Conservation (phyloP, 2,888 invertebrate species). For the Acronicta alni region DNA sequence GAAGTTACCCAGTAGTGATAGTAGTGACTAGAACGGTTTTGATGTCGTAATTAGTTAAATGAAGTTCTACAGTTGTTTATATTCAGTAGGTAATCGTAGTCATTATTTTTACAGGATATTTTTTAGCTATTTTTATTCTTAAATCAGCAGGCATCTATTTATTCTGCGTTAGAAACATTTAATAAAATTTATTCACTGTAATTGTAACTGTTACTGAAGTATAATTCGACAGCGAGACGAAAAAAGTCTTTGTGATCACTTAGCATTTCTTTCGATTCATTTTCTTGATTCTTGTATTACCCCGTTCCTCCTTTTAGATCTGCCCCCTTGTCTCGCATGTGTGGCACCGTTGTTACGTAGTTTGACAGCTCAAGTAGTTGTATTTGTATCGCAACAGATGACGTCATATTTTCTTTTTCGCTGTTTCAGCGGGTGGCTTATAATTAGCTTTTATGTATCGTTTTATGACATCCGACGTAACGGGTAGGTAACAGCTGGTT, state of each 20-base stretch:
- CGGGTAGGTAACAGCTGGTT: conserved; percentile 74
- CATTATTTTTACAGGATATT: no score
- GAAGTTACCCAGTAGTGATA: no score
- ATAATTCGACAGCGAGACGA: conserved; percentile 2
- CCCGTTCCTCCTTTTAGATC: not conserved
- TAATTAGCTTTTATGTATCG: conserved; percentile 82
- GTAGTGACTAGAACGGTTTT: no score
- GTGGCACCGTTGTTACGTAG: conserved; percentile 18
- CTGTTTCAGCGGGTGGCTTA: conserved; percentile 66
- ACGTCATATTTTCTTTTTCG: conserved; percentile 53
- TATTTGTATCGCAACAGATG: conserved; percentile 56
- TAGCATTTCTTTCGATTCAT: conserved; percentile 7
- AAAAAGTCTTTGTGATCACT: conserved; percentile 4
- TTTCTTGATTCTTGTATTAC: conserved; percentile 24
- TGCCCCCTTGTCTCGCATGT: conserved; percentile 10
- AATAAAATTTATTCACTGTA: not conserved
- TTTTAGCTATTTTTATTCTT: no score
- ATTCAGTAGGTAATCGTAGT: no score
- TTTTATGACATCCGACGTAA: conserved; percentile 83
- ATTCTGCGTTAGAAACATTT: no score
- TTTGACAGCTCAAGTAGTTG: conserved; percentile 42
- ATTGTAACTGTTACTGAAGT: not conserved
- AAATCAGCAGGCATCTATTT: no score
- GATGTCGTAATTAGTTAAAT: no score
- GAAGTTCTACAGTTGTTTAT: no score